A percentile compares a stretch with the other conserved stretches of the same genome.
phyloP scores from a whole-genome alignment of 2,113 vertebrate species.

The Sebastes schlegelii region DNA sequence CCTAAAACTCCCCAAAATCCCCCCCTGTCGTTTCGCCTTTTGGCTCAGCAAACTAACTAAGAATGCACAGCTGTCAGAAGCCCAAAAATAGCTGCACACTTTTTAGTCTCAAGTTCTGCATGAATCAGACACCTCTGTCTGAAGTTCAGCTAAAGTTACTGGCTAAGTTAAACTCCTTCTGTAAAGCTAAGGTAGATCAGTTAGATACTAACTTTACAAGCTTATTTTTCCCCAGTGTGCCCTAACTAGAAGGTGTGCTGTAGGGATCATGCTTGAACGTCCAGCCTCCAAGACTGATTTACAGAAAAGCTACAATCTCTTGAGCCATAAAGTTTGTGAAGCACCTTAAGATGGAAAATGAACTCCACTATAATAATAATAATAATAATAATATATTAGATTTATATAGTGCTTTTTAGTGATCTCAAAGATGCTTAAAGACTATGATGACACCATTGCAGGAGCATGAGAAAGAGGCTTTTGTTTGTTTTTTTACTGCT shows the following conservation, averaged over 20 bases:
- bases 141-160: conserved; percentile 12
- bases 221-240: fast-evolving
- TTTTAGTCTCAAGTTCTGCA: conserved; percentile 12
- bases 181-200: not conserved
- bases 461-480: no score
- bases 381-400: no score
- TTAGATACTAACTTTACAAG: not conserved
- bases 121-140: conserved; percentile 10
- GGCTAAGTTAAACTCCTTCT: not conserved
- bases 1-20: conserved; percentile 11
- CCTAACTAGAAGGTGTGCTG: not conserved
- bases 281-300: not conserved
- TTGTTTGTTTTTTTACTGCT: not conserved
- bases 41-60: not conserved
- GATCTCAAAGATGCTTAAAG: no score
- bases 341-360: no score
- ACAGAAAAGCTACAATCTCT: not conserved
- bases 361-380: no score
- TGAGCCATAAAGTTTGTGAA: not conserved
- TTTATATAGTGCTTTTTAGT: no score
- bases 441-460: no score
- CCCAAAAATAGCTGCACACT: conserved; percentile 59
- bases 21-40: not conserved
- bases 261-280: not conserved
- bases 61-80: conserved; percentile 48